These are phyloP conservation scores for Hylia prasina DNA, from an alignment of 2,113 vertebrate genomes.

Conservation along the genomic window DNA sequence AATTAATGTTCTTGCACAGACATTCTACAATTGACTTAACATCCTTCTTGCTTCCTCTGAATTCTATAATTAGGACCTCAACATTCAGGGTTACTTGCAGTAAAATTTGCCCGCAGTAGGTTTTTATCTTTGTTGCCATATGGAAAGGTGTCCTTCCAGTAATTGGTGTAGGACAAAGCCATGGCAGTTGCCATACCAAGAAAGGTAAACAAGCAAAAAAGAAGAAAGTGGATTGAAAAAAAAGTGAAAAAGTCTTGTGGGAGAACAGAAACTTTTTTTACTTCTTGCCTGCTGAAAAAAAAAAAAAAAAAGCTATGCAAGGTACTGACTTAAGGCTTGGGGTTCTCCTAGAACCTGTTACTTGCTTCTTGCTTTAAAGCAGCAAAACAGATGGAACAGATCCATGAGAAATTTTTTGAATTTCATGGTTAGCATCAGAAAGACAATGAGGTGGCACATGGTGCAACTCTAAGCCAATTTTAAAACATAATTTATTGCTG, in stretches of 20 bases:
- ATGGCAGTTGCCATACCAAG: not conserved
- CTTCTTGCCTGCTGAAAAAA: not conserved
- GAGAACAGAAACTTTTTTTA: not conserved
- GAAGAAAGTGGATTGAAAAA: not conserved
- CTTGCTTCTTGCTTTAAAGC: not conserved
- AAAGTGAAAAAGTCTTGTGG: rapidly evolving
- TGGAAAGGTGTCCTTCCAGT: not conserved
- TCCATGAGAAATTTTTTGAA: rapidly evolving
- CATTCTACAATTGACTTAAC: not conserved
- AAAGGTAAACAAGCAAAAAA: not conserved
- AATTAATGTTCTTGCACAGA: not conserved
- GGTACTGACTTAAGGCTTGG: not conserved
- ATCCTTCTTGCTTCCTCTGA: not conserved
- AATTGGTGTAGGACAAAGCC: not conserved
- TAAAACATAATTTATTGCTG: not conserved
- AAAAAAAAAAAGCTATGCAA: not conserved
- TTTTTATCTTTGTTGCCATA: not conserved
- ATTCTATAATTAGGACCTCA: not conserved
- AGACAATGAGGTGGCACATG: not conserved
- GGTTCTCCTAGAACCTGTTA: not conserved
- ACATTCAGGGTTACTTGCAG: not conserved
- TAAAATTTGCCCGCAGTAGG: not conserved
- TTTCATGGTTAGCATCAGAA: not conserved
- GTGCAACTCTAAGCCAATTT: not conserved
- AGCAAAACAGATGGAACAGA: not conserved